phyloP scores from a whole-genome alignment of 2,888 invertebrate species.

The Sepioteuthis lessoniana region DNA sequence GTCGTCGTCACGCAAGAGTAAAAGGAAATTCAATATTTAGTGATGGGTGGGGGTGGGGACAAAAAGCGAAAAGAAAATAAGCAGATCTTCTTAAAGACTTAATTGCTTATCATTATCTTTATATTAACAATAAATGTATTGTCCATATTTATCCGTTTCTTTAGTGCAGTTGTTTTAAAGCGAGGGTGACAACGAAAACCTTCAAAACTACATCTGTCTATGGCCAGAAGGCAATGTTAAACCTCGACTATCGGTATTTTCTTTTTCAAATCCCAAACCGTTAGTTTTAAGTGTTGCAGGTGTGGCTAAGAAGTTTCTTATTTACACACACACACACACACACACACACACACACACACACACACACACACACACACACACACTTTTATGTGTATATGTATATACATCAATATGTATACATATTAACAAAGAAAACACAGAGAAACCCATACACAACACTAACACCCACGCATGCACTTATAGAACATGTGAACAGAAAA shows the following conservation, averaged over 20 bases:
- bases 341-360: background rate
- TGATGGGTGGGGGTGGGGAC: too few species aligned
- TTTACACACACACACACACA: background rate
- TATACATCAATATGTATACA: background rate
- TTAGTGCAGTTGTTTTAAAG: background rate
- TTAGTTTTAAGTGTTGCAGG: background rate
- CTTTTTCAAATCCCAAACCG: background rate
- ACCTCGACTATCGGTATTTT: background rate
- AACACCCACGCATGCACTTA: too few species aligned
- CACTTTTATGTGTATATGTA: background rate
- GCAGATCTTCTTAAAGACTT: too few species aligned
- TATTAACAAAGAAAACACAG: too few species aligned
- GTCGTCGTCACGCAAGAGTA: too few species aligned
- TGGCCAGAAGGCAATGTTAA: background rate
- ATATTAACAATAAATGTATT: background rate
- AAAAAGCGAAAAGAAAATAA: too few species aligned
- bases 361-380: background rate
- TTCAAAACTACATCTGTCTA: background rate
- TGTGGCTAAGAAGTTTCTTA: background rate
- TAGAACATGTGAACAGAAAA: too few species aligned
- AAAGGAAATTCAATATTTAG: too few species aligned
- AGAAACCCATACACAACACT: too few species aligned
- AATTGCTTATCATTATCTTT: too few species aligned
- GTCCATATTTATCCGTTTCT: background rate
- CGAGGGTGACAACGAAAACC: background rate